Base-by-base conservation (phyloP, 2,888 invertebrate genomes). In the Urechis unicinctus region DNA sequence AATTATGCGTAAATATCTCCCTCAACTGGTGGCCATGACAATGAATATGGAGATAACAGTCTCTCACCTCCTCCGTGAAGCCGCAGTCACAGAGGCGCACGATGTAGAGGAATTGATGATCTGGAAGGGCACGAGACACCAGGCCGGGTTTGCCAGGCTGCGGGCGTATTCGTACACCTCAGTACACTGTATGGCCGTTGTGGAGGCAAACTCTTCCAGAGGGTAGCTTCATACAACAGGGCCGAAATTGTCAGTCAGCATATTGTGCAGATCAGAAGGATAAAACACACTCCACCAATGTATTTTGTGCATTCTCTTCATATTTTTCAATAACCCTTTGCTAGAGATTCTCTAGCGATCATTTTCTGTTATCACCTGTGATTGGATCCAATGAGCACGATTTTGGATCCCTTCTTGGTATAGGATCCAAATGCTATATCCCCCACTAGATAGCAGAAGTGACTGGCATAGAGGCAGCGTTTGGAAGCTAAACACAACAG, bases 151-250 rank as follows among this genome's bases (percentile, higher is more conserved):
- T 63, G 86, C 87, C 50, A 95, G 82, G 58, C 88, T 86, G 62
- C 88, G 83, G 3, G 93, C 94, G 77, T 92, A 96, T 79, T 95
- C 95, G 78, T 92, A 95, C 58, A 95, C 87, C 81, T 95, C 94
- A 0, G 95, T 95, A 80, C 93, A 88, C 81, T 94, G 89, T 59
- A 95, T 87, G 25, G 93, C 90, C 73, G 88, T 87, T 73, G 87
- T 87, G 53, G 84, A 85, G 43, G 88, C 87, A 75, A 91, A 88
- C 55, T 67, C 68, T 29, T 69, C 65, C 52, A 73, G 61, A 1
- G 71, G 62, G 42, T 68, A 60, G 55, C 71, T n/a, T n/a, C n/a
- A n/a, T n/a, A n/a, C n/a, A n/a, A n/a, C n/a, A n/a, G n/a, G n/a
- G n/a, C n/a, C n/a, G n/a, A n/a, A n/a, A n/a, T n/a, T n/a, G n/a